Evolutionary conservation across 2,113 vertebrate genomes (phyloP), one percentile per base, ranked within the genome.

Genomic region (Neomonachus schauinslandi): DNA sequence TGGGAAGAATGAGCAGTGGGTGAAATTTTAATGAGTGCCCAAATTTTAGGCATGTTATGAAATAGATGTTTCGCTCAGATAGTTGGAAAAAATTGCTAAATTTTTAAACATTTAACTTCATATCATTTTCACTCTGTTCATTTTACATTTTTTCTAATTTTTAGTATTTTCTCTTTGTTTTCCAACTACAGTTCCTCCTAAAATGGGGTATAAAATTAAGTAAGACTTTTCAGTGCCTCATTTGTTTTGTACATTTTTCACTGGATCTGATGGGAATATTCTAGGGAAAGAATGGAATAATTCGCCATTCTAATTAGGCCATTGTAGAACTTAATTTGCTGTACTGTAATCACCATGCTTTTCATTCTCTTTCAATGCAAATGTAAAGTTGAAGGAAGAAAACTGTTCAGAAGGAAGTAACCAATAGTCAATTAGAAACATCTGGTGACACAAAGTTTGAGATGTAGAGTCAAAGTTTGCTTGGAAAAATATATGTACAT

Each of bases 311-410:
- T 97, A 96, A 97, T 97, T 96, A 92, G 39, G 33, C 87, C 42
- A 67, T 57, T 97, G 77, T 92, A 89, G 61, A 94, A 96, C 39
- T 97, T 97, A 95, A 95, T 97, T 95, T 98, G 53, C 90, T 74
- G 1, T 79, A 92, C 61, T 83, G 83, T 97, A 94, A 95, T 97
- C 94, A 96, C 77, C n/a, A 91, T 49, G 79, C 49, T 94, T 96
- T 97, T 89, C 51, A 18, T 84, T 88, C 90, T 86, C 39, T 87
- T 92, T 97, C 39, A 91, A 95, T 96, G 67, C 55, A 95, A 83
- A 72, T 97, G 69, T 85, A 63, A 93, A 94, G 53, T 83, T 92
- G 83, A 96, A 94, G 95, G 86, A 89, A 65, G 33, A 86, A 94
- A 91, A 61, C 18, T 59, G 3, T 83, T 61, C 59, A 42, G 42